phyloP scores from a whole-genome alignment of 1,140 invertebrate genomes.

The Colletes gigas region DNA sequence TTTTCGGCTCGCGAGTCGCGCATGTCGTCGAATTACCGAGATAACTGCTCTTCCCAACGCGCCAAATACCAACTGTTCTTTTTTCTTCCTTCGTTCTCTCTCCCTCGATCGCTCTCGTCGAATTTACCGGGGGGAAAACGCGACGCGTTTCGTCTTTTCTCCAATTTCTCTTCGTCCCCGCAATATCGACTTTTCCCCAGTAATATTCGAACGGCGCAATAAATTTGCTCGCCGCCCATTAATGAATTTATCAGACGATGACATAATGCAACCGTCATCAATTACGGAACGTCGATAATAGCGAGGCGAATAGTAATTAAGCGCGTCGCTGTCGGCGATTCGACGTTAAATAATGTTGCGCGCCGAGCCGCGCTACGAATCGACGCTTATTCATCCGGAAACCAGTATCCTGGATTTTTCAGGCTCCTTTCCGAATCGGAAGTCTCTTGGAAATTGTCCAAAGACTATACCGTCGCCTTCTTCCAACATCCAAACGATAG shows the following conservation, averaged over 20 bases:
- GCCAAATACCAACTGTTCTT: no score
- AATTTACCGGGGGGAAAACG: constrained; percentile 6
- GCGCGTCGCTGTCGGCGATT: constrained; percentile 10
- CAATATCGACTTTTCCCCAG: no score
- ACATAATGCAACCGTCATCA: constrained; percentile 6
- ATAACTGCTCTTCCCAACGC: constrained; percentile 19
- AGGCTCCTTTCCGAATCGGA: background rate
- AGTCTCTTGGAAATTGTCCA: no score
- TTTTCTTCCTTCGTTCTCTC: no score
- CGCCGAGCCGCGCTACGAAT: background rate
- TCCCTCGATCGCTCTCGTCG: background rate
- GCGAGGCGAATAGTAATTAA: constrained; percentile 13
- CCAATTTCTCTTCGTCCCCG: background rate
- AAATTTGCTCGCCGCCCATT: background rate
- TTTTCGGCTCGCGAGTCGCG: constrained; percentile 11
- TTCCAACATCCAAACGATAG: no score
- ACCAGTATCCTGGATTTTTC: constrained; percentile 26
- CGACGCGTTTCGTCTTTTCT: background rate
- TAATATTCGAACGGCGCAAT: no score
- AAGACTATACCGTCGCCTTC: no score
- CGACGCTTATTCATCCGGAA: constrained; percentile 14
- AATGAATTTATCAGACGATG: constrained; percentile 12
- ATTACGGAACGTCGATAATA: constrained; percentile 7
- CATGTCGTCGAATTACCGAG: constrained; percentile 12
- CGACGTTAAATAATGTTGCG: background rate